Evolutionary conservation across 2,797 vertebrate species (phyloP), one percentile per base, ranked within the genome.

Genomic region (Lindbergichthys nudifrons): DNA sequence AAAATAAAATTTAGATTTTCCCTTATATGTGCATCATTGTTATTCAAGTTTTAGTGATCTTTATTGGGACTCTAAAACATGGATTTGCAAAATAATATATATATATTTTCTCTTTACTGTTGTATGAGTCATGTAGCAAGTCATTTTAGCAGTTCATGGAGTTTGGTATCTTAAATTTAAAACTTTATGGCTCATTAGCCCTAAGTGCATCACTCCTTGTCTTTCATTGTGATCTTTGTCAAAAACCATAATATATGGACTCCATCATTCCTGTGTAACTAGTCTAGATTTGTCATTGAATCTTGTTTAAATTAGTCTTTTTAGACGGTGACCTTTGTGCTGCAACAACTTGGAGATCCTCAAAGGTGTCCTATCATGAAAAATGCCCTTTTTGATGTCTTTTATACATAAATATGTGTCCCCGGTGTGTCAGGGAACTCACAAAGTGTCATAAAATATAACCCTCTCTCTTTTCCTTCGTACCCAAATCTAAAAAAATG

Each of bases 291-390:
- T 58, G 39, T n/a, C 13, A 15, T 26, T 52, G 19, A 61, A 60
- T 73, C 15, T 7, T 26, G 15, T 57, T 15, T 50, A 21, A 41
- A 39, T 23, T 14, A 45, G 6, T 70, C n/a, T 56, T 13, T 5
- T 48, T 43, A 5, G 18, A 48, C n/a, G n/a, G 13, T 43, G 57
- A 69, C 57, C 63, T 66, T 79, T 72, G 85, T 19, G 26, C 56
- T 59, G 51, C n/a, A 68, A 42, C 32, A 57, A 46, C 19, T 32
- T 58, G 11, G 3, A 65, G 50, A 10, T 15, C 8, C n/a, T 23
- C 4, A 54, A 62, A 23, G 23, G 23, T 23, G 23, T 23, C 23
- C 23, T 23, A 23, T 23, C 23, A 23, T 23, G 23, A 23, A 3
- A 23, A 23, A 23, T 3, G 23, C 23, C 23, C 23, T 23, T 23